Conservation (phyloP, 1,140 invertebrate genomes). For the Sinonovacula constricta region DNA sequence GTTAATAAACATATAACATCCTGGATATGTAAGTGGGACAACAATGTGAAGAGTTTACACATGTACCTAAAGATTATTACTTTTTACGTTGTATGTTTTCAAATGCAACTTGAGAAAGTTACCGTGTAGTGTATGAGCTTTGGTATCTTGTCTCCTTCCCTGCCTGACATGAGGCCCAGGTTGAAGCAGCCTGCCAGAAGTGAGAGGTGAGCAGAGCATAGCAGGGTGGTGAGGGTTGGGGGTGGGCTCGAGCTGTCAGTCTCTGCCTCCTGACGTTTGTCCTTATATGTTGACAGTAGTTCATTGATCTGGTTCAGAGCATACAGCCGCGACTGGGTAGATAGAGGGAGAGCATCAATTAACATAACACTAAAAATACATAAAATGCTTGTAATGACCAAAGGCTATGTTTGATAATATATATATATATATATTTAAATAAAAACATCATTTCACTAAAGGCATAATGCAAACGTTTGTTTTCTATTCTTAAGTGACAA, state of each 20-base stretch:
- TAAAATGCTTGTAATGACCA: too few relatives aligned
- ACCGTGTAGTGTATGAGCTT: slow-evolving; percentile 75
- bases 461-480: too few relatives aligned
- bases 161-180: slow-evolving; percentile 55
- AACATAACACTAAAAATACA: not conserved
- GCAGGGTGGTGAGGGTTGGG: slow-evolving; percentile 67
- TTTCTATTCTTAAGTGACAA: too few relatives aligned
- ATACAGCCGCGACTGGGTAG: slow-evolving; percentile 78
- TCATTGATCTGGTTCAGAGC: slow-evolving; percentile 80
- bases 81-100: too few relatives aligned
- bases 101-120: slow-evolving; percentile 24
- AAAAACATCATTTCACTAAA: too few relatives aligned
- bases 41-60: too few relatives aligned
- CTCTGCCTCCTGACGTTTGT: slow-evolving; percentile 59
- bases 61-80: too few relatives aligned
- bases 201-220: slow-evolving; percentile 81
- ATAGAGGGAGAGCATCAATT: not conserved
- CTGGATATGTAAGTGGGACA: too few relatives aligned
- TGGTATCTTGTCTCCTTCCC: slow-evolving; percentile 13
- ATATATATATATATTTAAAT: too few relatives aligned
- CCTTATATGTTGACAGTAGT: slow-evolving; percentile 77
- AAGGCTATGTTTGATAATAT: too few relatives aligned
- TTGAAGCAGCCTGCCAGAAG: slow-evolving; percentile 83
- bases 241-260: slow-evolving; percentile 41
- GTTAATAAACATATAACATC: too few relatives aligned